Base-by-base conservation (phyloP, 2,888 invertebrate genomes). In the Laspeyria flexula region DNA sequence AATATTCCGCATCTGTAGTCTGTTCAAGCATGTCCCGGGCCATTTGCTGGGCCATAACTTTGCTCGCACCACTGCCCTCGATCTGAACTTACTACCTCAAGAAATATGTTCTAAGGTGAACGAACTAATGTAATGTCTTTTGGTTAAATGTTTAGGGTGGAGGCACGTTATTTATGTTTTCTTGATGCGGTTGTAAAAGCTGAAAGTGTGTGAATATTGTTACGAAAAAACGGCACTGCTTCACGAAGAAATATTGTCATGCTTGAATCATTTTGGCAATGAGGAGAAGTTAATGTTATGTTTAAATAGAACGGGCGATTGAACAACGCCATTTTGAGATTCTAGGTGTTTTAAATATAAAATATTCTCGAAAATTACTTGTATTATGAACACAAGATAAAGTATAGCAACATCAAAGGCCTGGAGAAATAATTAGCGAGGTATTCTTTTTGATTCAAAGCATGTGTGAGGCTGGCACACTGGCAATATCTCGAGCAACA, bases 1-100 rank as follows among this genome's bases (percentile, higher is more conserved):
- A 57, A 60, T 62, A 62, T 54, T 43, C 49, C 29, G 47, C 59
- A 67, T 71, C 61, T 65, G 59, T 65, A 64, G 62, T 64, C 60
- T 49, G 43, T 55, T 60, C 60, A 34, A 57, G 59, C 57, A 57
- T 62, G 61, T 61, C 60, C 55, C 62, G 46, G 59, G 38, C 63
- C 71, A 73, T 75, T 73, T 68, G 62, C 63, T 71, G 41, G 53
- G 61, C 60, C 63, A 68, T 77, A 73, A 72, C 66, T 74, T 62
- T 43, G 25, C 41, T 42, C 65, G 64, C 67, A 49, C 66, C 69
- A 63, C 58, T 72, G 59, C 63, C 44, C 59, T 46, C 53, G 16
- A 51, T 51, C 34, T 42, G 18, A 65, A 65, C 65, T 59, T 60
- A 62, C 60, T 52, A 55, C 49, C 46, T 53, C 46, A 47, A 60